phyloP scores from a whole-genome alignment of 2,888 invertebrate species.

The Heliothis peltigera region DNA sequence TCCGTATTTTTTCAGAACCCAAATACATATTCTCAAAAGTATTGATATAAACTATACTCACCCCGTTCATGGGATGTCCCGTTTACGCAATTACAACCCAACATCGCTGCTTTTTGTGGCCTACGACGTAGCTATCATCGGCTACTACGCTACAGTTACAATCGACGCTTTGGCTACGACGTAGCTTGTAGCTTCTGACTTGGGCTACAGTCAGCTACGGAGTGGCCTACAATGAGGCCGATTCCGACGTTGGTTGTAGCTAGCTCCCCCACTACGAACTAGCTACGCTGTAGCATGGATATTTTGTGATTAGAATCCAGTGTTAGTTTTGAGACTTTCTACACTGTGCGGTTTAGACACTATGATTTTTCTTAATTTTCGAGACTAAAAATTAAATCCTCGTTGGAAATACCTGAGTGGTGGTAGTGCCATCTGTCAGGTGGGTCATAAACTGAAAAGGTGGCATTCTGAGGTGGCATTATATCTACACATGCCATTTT shows the following conservation, averaged over 20 bases:
- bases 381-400: not conserved
- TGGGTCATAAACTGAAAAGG: slow-evolving; percentile 8
- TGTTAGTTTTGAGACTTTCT: not conserved
- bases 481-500: not conserved
- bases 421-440: slow-evolving; percentile 33
- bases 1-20: too few relatives aligned
- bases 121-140: slow-evolving; percentile 8
- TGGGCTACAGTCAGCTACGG: not conserved
- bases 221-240: not conserved
- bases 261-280: not conserved
- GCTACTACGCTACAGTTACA: not conserved
- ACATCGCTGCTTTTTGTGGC: not conserved
- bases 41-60: too few relatives aligned
- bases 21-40: too few relatives aligned
- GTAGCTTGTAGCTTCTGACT: not conserved
- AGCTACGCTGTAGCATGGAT: not conserved
- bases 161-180: slow-evolving; percentile 1
- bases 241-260: slow-evolving; percentile 2
- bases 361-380: not conserved
- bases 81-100: not conserved
- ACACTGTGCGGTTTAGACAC: not conserved
- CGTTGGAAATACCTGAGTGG: not conserved
- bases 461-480: too few relatives aligned
- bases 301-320: not conserved
- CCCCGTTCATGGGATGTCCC: too few relatives aligned